Evolutionary conservation across 2,797 vertebrate genomes (phyloP).

Genomic region (Calcarius lapponicus): DNA sequence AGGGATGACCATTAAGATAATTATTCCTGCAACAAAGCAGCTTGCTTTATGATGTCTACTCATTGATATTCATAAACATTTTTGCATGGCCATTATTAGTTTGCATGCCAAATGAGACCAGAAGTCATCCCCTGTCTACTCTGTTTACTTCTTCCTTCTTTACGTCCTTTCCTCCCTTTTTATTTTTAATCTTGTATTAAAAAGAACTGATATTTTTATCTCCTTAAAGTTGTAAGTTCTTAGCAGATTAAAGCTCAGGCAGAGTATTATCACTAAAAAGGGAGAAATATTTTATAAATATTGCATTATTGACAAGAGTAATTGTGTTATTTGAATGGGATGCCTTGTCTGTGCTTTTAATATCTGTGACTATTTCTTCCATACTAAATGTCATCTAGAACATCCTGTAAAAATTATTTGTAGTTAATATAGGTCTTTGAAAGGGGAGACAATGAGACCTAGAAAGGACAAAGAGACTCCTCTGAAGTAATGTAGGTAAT

Average conservation of each 20-base stretch:
- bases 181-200: neutral
- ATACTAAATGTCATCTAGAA: neutral
- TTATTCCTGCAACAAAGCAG: neutral
- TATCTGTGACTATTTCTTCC: neutral
- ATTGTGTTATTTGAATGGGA: neutral
- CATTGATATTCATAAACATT: neutral
- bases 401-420: neutral
- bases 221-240: neutral
- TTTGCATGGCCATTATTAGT: neutral
- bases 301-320: neutral
- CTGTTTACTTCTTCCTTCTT: neutral
- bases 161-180: neutral
- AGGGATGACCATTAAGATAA: neutral
- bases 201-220: neutral
- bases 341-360: neutral
- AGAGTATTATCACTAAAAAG: neutral
- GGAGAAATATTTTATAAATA: neutral
- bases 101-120: neutral
- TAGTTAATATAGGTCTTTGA: neutral
- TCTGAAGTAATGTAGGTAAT: neutral
- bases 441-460: neutral
- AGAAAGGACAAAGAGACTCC: neutral
- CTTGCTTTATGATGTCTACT: neutral
- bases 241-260: neutral
- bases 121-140: neutral